phyloP scores from a whole-genome alignment of 1,140 invertebrate species.

The Bombus fervidus region DNA sequence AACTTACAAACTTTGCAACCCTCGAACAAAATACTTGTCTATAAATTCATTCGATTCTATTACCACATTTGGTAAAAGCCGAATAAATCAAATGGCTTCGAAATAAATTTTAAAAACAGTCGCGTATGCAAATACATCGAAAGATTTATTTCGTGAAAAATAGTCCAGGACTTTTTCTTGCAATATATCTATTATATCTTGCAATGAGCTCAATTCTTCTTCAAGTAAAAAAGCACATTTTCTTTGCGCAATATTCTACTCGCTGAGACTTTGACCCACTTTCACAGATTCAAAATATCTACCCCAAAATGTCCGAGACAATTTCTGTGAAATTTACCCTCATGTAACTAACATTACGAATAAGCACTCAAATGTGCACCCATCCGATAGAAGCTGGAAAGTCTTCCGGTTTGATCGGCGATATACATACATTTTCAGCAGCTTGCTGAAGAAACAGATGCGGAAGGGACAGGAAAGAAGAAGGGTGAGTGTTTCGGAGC shows the following conservation, averaged over 20 bases:
- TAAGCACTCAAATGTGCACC: background rate
- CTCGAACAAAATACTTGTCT: background rate
- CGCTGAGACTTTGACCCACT: background rate
- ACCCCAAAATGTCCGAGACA: background rate
- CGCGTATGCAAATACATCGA: background rate
- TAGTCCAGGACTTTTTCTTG: background rate
- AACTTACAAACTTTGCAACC: background rate
- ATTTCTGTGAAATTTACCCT: background rate
- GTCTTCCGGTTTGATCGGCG: constrained; percentile 4
- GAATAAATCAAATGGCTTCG: background rate
- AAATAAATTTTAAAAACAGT: background rate
- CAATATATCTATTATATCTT: background rate
- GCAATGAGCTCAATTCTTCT: background rate
- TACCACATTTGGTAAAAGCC: background rate
- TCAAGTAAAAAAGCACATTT: too few species aligned
- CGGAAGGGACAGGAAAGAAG: background rate
- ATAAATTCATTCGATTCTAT: background rate
- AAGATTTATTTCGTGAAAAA: background rate
- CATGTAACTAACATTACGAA: constrained; percentile 12
- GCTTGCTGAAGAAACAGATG: background rate
- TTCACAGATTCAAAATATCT: background rate
- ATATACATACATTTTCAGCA: background rate
- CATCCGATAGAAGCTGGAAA: background rate
- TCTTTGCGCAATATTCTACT: too few species aligned
- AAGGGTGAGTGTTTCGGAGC: constrained; percentile 1